Percentiles rank a stretch among this genome's conserved stretches.
Conservation (phyloP, 2,113 vertebrate genomes). For the Xyliphius kryptos region DNA sequence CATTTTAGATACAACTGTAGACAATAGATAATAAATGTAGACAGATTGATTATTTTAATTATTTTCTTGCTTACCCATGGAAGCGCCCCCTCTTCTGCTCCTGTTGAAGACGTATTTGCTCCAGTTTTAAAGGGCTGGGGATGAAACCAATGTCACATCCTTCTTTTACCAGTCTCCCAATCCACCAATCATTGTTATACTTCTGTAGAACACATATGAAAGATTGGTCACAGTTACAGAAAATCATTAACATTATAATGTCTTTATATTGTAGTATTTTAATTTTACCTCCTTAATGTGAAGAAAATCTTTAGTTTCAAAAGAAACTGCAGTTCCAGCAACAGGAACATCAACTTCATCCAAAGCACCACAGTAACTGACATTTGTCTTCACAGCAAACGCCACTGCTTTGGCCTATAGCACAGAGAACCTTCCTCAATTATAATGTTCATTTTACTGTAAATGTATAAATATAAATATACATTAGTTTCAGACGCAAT, state of each 20-base stretch:
- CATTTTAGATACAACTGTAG: too few relatives aligned
- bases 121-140: conserved; percentile 81
- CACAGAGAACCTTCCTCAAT: too few relatives aligned
- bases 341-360: conserved; percentile 97
- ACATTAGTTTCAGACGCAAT: too few relatives aligned
- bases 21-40: too few relatives aligned
- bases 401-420: conserved; percentile 86
- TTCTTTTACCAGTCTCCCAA: conserved; percentile 93
- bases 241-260: background rate
- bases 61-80: conserved; percentile 82
- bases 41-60: too few relatives aligned
- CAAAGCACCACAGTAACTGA: conserved; percentile 91
- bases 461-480: too few relatives aligned
- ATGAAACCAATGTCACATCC: conserved; percentile 70
- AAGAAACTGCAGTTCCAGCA: conserved; percentile 88
- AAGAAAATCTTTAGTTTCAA: conserved; percentile 96
- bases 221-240: too few relatives aligned
- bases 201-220: conserved; percentile 69
- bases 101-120: conserved; percentile 90
- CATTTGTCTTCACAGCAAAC: conserved; percentile 93
- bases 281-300: conserved; percentile 91
- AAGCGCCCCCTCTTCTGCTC: conserved; percentile 92
- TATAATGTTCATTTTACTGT: too few relatives aligned
- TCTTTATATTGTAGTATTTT: background rate
- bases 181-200: conserved; percentile 99